Percentiles rank a stretch among this genome's conserved stretches.
Evolutionary conservation across 1,140 invertebrate species (phyloP).

Genomic region (Hylyphantes graminicola): DNA sequence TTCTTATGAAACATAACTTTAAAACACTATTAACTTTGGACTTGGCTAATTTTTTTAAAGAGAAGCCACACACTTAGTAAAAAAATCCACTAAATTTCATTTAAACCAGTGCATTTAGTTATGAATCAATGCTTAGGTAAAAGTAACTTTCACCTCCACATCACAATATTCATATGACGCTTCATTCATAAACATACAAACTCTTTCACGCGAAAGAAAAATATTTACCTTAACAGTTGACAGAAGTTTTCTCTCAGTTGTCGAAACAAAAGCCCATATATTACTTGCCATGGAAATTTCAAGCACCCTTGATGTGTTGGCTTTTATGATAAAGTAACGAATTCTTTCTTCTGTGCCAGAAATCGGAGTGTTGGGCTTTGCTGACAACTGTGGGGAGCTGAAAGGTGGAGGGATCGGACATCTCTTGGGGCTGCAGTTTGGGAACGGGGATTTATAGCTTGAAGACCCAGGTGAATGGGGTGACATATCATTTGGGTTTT

Average conservation of each 20-base stretch:
- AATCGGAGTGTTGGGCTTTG: constrained; percentile 14
- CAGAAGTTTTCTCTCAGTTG: constrained; percentile 69
- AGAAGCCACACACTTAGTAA: too few species aligned
- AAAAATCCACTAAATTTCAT: too few species aligned
- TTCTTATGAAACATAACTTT: too few species aligned
- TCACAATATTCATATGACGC: too few species aligned
- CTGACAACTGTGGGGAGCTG: constrained; percentile 14
- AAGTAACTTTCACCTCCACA: too few species aligned
- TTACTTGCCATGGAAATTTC: constrained; percentile 69
- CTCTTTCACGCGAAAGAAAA: neutral
- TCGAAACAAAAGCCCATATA: constrained; percentile 70
- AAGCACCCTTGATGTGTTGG: constrained; percentile 69
- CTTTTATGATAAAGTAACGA: constrained; percentile 71
- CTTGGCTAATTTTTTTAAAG: too few species aligned
- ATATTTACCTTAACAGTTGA: constrained; percentile 68
- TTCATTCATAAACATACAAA: too few species aligned
- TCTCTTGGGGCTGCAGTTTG: constrained; percentile 64
- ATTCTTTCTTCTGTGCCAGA: constrained; percentile 42
- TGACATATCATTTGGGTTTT: constrained; percentile 22
- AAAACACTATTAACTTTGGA: too few species aligned
- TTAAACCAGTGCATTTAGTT: too few species aligned
- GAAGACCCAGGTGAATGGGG: constrained; percentile 40
- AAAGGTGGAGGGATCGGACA: constrained; percentile 63
- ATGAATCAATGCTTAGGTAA: too few species aligned
- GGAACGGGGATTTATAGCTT: constrained; percentile 62